Evolutionary conservation across 2,797 vertebrate genomes (phyloP).

Genomic region (Hozukius guyotensis): DNA sequence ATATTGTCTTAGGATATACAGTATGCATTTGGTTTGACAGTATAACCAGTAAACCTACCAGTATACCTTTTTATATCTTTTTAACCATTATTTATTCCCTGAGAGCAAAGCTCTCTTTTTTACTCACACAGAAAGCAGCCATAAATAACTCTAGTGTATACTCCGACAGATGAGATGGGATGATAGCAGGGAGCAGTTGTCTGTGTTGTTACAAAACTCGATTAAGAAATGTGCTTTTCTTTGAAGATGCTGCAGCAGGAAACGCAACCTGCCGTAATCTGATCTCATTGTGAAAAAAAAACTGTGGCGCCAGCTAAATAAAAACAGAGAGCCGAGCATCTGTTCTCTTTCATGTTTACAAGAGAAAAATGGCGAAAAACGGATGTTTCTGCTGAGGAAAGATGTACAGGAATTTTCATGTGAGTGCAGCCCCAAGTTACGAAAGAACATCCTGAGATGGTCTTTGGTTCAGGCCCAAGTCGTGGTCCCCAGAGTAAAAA

Average conservation of each 20-base stretch:
- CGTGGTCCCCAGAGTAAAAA: background rate
- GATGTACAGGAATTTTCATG: background rate
- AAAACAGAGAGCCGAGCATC: conserved; percentile 1
- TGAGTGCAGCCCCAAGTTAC: background rate
- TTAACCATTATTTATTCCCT: background rate
- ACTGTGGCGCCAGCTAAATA: conserved; percentile 13
- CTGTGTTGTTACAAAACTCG: conserved; percentile 13
- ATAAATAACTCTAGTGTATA: background rate
- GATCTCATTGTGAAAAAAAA: conserved; percentile 20
- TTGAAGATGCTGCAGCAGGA: conserved; percentile 27
- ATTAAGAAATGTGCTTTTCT: conserved; percentile 35
- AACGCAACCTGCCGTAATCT: conserved; percentile 25
- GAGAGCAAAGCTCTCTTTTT: background rate
- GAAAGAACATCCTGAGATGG: background rate
- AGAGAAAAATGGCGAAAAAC: background rate
- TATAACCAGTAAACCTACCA: background rate
- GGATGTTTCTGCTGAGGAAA: background rate
- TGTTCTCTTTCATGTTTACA: conserved; percentile 23
- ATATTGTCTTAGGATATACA: background rate
- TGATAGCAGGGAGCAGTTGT: conserved; percentile 11
- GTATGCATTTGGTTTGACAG: background rate
- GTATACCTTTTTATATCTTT: background rate
- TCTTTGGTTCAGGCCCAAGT: background rate
- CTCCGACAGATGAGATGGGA: conserved; percentile 3
- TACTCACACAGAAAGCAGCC: background rate